Evolutionary conservation across 2,113 vertebrate species (phyloP), one percentile per base, ranked within the genome.

Genomic region (Nestor notabilis): DNA sequence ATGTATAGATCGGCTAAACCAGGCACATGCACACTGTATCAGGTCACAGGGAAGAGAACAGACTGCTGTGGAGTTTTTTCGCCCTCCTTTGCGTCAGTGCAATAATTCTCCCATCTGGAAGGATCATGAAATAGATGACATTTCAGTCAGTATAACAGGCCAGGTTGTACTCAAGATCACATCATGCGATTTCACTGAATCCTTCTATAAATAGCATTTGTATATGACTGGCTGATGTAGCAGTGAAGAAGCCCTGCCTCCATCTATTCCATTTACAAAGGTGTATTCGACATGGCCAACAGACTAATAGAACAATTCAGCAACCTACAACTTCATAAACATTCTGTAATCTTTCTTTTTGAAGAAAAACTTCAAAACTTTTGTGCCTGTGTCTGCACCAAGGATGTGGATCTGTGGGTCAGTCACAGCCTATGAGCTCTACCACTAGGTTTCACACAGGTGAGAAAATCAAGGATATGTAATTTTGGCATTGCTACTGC

Each of bases 171-270:
- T 58, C 37, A 64, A 58, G 41, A 92, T 70, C 53, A 90, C 37
- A 70, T 46, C 28, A 77, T 37, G 49, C 74, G 71, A 49, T 92
- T 95, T 74, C 55, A 90, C 41, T 10, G 47, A 91, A 92, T 81
- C 28, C 68, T 75, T 94, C 87, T 52, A 89, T 78, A 95, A 96
- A 95, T 31, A 89, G 60, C 18, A 78, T 91, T 86, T 91, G 64
- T 64, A 43, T 47, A 55, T 39, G 72, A 63, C 63, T 75, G 80
- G 55, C 35, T 94, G 87, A 92, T 29, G 47, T 17, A 90, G 27
- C 0, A 0, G 3, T 17, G 9, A 61, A 47, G 18, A 87, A 80
- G 63, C 56, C 8, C 58, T 80, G 66, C 11, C 28, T n/a, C 66
- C 64, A 24, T n/a, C 72, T 70, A 21, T 70, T 83, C n/a, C 0